Base-by-base conservation (phyloP, 2,888 invertebrate species). In the Eupithecia vulgata region DNA sequence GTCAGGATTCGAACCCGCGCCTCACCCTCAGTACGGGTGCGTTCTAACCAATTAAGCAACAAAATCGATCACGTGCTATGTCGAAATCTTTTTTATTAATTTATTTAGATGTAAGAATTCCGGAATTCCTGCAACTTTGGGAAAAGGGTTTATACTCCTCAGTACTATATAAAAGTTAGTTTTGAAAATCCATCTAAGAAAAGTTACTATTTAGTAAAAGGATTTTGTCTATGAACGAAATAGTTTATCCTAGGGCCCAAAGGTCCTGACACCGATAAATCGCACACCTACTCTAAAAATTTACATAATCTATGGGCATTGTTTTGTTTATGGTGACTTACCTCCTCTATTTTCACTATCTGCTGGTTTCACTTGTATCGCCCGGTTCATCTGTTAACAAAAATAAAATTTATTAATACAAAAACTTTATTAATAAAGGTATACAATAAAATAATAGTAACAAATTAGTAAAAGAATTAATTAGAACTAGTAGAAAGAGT, bases 281-380 rank as follows among this genome's bases (percentile, higher is more conserved):
- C 1, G 17, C 17, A 45, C 17, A 45, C n/a, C 8, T 17, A 45
- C 8, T 45, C 30, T 6, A 30, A 15, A 59, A 6, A 15, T 17
- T 17, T 3, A 35, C 12, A 37, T 4, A 15, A 37, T 6, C 0
- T 37, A 37, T 37, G 1, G 7, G 8, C 30, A 45, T n/a, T 45
- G 7, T 45, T n/a, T 15, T 45, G 48, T 10, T 52, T 8, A n/a
- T 21, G 10, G n/a, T 21, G 5, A 67, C 95, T 97, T 95, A 98
- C 98, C 99, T 97, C 98, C 97, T 96, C 99, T 97, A 96, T 98
- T 99, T 96, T 99, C 99, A 96, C 98, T 98, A 96, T 99, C 99
- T 95, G 99, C 99, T 95, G 99, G 99, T 96, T 99, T 99, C 96
- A 99, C 98, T 97, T 99, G 99, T 96, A 99, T 98, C 95, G 99